phyloP scores from a whole-genome alignment of 2,113 vertebrate genomes.

The Mellivora capensis region DNA sequence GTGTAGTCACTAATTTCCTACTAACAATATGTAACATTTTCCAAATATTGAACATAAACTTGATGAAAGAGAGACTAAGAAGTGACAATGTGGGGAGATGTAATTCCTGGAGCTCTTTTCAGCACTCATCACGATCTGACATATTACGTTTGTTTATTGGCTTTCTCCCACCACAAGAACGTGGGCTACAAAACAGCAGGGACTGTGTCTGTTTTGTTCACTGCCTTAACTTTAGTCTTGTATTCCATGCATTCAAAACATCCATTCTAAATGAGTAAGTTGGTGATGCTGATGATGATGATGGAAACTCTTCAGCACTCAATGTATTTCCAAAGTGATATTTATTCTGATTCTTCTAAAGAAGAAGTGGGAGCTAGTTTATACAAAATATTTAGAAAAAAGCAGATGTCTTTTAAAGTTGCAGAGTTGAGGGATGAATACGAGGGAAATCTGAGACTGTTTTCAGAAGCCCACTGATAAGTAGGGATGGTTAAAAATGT shows the following conservation, averaged over 20 bases:
- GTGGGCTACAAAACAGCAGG: not conserved
- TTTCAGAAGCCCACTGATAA: not conserved
- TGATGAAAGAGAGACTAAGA: not conserved
- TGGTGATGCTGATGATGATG: not conserved
- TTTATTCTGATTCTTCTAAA: conserved; percentile 19
- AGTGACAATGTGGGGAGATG: not conserved
- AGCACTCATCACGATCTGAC: not conserved
- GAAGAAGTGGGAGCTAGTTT: not conserved
- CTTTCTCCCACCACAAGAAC: not conserved
- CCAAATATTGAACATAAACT: conserved; percentile 7
- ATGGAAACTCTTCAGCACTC: not conserved
- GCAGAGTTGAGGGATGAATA: not conserved
- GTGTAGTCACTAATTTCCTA: not conserved
- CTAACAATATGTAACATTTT: not conserved
- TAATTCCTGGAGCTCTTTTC: not conserved
- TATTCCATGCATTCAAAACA: not conserved
- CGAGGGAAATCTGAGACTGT: not conserved
- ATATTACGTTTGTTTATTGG: not conserved
- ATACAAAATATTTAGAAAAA: not conserved
- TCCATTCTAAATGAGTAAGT: not conserved
- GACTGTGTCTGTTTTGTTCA: not conserved
- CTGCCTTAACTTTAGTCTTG: not conserved
- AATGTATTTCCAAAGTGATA: not conserved
- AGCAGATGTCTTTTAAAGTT: not conserved
- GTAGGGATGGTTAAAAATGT: not conserved